Conservation (phyloP, 2,797 vertebrate species). For the Heterohyrax brucei region DNA sequence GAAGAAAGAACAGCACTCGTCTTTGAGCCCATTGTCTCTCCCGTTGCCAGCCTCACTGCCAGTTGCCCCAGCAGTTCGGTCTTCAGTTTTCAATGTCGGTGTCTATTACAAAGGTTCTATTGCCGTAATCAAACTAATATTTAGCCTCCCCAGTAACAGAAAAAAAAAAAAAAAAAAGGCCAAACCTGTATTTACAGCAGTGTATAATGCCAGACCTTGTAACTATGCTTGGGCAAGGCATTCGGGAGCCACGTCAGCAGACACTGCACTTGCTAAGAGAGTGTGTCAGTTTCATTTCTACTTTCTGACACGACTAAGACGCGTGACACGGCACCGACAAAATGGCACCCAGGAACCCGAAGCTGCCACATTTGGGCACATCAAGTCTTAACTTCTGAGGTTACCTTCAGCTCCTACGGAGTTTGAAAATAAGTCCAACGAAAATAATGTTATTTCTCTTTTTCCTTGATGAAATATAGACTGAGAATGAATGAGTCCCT, state of each 20-base stretch:
- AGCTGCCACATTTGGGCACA: constrained; percentile 33
- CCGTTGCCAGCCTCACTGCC: background rate
- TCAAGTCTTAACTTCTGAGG: background rate
- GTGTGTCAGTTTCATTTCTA: constrained; percentile 50
- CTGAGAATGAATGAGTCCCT: constrained; percentile 62
- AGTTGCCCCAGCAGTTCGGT: background rate
- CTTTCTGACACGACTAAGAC: background rate
- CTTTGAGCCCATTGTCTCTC: background rate
- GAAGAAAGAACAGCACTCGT: background rate
- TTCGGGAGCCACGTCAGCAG: background rate
- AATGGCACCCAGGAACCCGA: constrained; percentile 59
- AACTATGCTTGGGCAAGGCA: background rate
- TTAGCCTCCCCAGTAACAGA: background rate
- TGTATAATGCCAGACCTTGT: background rate
- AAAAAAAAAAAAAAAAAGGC: background rate
- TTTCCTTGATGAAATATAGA: constrained; percentile 33
- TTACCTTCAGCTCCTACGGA: constrained; percentile 38
- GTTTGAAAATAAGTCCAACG: background rate
- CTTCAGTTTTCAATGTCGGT: constrained; percentile 27
- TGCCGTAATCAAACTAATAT: constrained; percentile 42
- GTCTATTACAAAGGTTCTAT: background rate
- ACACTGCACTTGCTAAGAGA: background rate
- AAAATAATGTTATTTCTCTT: constrained; percentile 68
- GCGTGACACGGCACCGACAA: constrained; percentile 47
- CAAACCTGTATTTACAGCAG: background rate